phyloP scores from a whole-genome alignment of 2,797 vertebrate species.

The Spatula versicolor region DNA sequence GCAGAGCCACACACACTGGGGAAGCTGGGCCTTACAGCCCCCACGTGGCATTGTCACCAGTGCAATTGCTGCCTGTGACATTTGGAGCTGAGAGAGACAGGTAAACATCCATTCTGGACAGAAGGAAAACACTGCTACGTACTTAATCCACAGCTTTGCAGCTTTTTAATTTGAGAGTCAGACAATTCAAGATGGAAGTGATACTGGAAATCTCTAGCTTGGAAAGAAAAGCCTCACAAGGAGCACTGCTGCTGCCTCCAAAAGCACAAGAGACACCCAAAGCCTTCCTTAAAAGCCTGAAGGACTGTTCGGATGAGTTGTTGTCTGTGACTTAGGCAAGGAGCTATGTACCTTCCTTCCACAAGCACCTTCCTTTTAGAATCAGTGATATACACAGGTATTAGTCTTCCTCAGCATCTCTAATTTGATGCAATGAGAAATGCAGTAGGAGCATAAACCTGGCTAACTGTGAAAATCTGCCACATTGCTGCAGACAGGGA shows the following conservation, averaged over 20 bases:
- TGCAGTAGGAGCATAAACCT: background rate
- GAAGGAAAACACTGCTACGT: background rate
- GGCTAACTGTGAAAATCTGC: background rate
- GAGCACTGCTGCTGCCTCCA: background rate
- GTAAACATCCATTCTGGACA: background rate
- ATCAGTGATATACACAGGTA: background rate
- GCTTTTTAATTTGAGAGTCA: background rate
- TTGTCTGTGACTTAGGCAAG: background rate
- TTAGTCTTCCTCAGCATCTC: background rate
- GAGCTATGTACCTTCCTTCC: background rate
- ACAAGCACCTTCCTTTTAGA: background rate
- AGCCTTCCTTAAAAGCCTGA: background rate
- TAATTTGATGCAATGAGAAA: background rate
- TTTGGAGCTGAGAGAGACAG: background rate
- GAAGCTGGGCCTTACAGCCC: background rate
- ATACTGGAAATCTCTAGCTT: background rate
- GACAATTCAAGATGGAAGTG: background rate
- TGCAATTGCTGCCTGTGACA: background rate
- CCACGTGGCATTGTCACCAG: fast-evolving
- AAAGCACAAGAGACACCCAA: background rate
- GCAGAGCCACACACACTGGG: fast-evolving
- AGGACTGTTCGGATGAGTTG: background rate
- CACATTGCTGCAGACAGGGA: background rate
- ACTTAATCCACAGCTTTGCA: background rate
- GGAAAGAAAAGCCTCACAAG: background rate